Evolutionary conservation across 2,113 vertebrate species (phyloP).

Genomic region (Lampris incognitus): DNA sequence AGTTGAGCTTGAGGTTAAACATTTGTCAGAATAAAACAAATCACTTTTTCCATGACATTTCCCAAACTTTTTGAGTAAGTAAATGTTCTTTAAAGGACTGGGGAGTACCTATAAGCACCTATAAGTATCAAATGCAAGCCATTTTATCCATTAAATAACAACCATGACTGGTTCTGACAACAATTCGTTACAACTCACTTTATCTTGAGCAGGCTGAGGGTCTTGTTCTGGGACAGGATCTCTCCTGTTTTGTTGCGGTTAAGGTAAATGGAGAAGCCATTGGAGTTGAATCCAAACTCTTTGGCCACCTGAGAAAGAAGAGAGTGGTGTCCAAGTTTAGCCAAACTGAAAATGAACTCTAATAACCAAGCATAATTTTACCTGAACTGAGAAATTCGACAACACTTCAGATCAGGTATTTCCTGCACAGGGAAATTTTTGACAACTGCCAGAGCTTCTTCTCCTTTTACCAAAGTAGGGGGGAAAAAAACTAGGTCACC

Average conservation of each 20-base stretch:
- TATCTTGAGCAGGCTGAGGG: slow-evolving; percentile 93
- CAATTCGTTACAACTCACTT: slow-evolving; percentile 85
- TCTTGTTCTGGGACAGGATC: slow-evolving; percentile 91
- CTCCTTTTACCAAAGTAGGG: too few species aligned
- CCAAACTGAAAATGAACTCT: too few species aligned
- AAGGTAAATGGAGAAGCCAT: slow-evolving; percentile 94
- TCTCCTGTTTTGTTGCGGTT: slow-evolving; percentile 97
- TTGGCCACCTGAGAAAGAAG: slow-evolving; percentile 87
- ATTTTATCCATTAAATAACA: too few species aligned
- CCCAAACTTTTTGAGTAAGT: too few species aligned
- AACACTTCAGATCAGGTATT: too few species aligned
- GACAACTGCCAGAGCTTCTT: too few species aligned
- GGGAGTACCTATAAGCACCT: too few species aligned
- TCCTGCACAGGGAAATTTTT: too few species aligned
- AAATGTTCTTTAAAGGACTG: too few species aligned
- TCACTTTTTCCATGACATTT: too few species aligned
- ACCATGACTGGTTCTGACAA: neutral
- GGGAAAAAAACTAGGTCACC: too few species aligned
- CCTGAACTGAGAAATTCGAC: neutral
- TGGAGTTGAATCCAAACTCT: slow-evolving; percentile 97
- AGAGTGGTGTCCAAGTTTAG: rapidly evolving
- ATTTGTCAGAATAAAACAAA: neutral
- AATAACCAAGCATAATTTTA: neutral
- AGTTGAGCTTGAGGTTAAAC: neutral
- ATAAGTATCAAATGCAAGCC: too few species aligned